phyloP scores from a whole-genome alignment of 1,140 invertebrate species.

The Melitaea cinxia region DNA sequence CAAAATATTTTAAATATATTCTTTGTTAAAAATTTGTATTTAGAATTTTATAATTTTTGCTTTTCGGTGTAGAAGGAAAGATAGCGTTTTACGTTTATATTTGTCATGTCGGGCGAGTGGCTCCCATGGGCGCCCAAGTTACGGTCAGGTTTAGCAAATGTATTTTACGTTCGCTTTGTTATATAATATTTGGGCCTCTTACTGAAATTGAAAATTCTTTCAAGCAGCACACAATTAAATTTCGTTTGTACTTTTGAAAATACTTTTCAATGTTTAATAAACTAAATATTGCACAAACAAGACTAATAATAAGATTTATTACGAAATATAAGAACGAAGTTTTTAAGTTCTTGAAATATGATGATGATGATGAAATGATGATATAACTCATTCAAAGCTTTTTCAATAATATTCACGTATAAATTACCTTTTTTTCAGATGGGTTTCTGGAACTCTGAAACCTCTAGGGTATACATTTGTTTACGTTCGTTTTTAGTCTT shows the following conservation, averaged over 20 bases:
- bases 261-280: neutral
- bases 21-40: neutral
- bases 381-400: neutral
- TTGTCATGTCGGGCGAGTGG: slow-evolving; percentile 45
- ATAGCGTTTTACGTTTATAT: slow-evolving; percentile 46
- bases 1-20: too few relatives aligned
- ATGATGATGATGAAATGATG: neutral
- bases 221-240: slow-evolving; percentile 5
- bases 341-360: neutral
- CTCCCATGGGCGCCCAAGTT: slow-evolving; percentile 52
- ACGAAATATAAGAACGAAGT: neutral
- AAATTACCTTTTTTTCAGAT: too few relatives aligned
- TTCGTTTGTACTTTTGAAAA: neutral
- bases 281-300: neutral
- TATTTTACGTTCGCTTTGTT: slow-evolving; percentile 8
- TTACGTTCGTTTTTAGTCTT: neutral
- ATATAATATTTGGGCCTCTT: slow-evolving; percentile 46
- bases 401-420: too few relatives aligned
- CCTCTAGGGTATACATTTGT: neutral
- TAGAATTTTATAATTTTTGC: slow-evolving; percentile 4
- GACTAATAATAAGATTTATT: neutral
- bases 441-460: neutral
- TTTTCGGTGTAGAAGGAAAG: neutral
- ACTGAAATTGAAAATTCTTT: slow-evolving; percentile 65
- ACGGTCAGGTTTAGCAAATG: slow-evolving; percentile 52